Evolutionary conservation across 2,797 vertebrate genomes (phyloP).

Genomic region (Acomys russatus): DNA sequence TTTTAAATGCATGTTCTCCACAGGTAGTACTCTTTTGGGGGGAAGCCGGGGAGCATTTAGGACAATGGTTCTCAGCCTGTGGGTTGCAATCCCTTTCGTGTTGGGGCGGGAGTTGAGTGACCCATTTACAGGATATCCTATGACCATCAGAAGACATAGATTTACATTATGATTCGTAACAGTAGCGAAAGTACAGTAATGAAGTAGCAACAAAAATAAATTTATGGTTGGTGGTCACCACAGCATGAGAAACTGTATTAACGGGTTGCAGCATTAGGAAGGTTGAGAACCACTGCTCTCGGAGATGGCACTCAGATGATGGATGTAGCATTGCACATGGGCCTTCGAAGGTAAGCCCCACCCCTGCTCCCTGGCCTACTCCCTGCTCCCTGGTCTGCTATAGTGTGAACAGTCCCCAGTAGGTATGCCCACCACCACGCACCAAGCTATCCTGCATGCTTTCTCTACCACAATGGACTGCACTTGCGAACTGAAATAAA

Average conservation of each 20-base stretch:
- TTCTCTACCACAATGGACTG: neutral
- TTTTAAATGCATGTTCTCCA: neutral
- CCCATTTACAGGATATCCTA: neutral
- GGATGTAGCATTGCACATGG: neutral
- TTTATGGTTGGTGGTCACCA: neutral
- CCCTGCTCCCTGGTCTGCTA: neutral
- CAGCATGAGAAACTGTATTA: neutral
- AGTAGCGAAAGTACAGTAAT: neutral
- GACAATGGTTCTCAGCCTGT: neutral
- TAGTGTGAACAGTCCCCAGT: neutral
- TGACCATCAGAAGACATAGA: neutral
- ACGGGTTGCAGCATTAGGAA: neutral
- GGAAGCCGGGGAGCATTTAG: neutral
- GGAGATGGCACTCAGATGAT: neutral
- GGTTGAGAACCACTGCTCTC: neutral
- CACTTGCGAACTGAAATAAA: neutral
- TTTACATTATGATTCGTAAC: neutral
- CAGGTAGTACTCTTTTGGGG: neutral
- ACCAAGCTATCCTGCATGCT: neutral
- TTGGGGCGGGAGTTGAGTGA: neutral
- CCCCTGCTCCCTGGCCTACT: too few species aligned
- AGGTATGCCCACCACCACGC: neutral
- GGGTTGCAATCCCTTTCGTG: neutral
- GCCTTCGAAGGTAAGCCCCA: neutral
- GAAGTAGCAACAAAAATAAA: neutral